Evolutionary conservation across 2,113 vertebrate genomes (phyloP).

Genomic region (Paramormyrops kingsleyae): DNA sequence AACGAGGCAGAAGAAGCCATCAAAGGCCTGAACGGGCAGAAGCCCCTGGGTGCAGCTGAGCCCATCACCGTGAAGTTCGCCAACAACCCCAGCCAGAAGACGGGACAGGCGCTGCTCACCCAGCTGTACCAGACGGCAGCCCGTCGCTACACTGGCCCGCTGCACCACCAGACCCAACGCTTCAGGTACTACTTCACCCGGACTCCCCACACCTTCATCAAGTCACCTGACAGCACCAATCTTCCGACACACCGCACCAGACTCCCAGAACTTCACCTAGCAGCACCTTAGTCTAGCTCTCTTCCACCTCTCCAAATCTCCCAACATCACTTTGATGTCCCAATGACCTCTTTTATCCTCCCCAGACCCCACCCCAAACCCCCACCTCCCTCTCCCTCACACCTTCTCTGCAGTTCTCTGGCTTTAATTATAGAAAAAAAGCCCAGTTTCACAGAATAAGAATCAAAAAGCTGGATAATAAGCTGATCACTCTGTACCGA

Average conservation of each 20-base stretch:
- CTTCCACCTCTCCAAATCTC: not conserved
- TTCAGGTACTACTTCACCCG: slow-evolving; percentile 69
- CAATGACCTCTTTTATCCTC: not conserved
- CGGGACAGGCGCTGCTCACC: slow-evolving; percentile 84
- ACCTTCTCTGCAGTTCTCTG: slow-evolving; percentile 33
- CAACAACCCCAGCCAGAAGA: slow-evolving; percentile 95
- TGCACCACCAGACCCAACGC: slow-evolving; percentile 88
- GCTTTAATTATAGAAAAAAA: not conserved
- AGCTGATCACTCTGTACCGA: not conserved
- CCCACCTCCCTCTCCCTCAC: slow-evolving; percentile 38
- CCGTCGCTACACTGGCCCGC: slow-evolving; percentile 80
- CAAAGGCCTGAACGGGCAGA: slow-evolving; percentile 91
- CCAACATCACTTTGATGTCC: not conserved
- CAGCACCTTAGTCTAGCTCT: not conserved
- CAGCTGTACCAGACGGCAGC: slow-evolving; percentile 89
- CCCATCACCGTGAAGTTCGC: slow-evolving; percentile 96
- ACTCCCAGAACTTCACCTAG: not conserved
- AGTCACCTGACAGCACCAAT: not conserved
- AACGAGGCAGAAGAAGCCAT: slow-evolving; percentile 94
- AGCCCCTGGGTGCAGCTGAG: slow-evolving; percentile 80
- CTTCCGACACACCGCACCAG: not conserved
- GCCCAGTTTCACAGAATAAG: not conserved
- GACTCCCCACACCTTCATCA: not conserved
- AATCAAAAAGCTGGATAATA: not conserved
- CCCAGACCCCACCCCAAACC: not conserved